Conservation (phyloP, 2,888 invertebrate genomes). For the Acheta domesticus region DNA sequence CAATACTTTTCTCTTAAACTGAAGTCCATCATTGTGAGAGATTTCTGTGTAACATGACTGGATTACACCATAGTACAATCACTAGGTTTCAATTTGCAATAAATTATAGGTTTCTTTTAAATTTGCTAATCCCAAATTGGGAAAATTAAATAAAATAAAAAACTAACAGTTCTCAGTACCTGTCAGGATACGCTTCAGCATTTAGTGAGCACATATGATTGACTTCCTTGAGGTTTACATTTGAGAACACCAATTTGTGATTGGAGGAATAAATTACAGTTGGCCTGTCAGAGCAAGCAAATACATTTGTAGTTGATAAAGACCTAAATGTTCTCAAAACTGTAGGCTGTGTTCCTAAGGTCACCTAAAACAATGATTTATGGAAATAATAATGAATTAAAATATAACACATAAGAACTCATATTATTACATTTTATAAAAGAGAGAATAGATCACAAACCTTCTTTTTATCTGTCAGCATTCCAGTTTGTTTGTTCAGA, state of each 20-base stretch:
- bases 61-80: too few species aligned
- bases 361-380: slow-evolving; percentile 56
- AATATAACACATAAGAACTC: background rate
- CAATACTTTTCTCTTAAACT: too few species aligned
- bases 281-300: slow-evolving; percentile 97
- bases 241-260: slow-evolving; percentile 97
- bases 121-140: background rate
- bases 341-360: slow-evolving; percentile 95
- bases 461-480: slow-evolving; percentile 83
- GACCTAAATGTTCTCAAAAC: slow-evolving; percentile 86
- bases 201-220: slow-evolving; percentile 98
- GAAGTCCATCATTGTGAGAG: too few species aligned
- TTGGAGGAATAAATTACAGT: slow-evolving; percentile 99
- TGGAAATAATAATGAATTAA: background rate
- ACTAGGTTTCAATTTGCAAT: too few species aligned
- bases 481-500: slow-evolving; percentile 70
- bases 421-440: background rate
- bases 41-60: too few species aligned
- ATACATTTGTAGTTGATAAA: slow-evolving; percentile 90
- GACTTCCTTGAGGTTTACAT: slow-evolving; percentile 91
- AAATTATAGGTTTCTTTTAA: background rate
- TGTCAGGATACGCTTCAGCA: slow-evolving; percentile 91
- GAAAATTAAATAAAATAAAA: background rate
- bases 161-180: slow-evolving; percentile 49
- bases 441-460: slow-evolving; percentile 35